phyloP scores from a whole-genome alignment of 2,888 invertebrate genomes.

The Limenitis camilla region DNA sequence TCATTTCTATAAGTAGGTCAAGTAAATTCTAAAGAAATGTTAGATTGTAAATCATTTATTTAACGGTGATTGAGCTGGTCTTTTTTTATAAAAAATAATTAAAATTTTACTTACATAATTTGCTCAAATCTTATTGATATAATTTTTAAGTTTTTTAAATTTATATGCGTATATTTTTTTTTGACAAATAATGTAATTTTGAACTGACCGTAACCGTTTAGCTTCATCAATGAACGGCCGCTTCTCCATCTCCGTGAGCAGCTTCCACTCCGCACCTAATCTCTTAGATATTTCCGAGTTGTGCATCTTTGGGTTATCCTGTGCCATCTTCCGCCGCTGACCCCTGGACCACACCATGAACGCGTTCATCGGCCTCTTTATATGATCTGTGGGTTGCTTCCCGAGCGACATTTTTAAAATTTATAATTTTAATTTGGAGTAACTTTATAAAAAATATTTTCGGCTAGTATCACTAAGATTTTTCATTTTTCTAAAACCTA shows the following conservation, averaged over 20 bases:
- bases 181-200: not conserved
- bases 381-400: conserved; percentile 79
- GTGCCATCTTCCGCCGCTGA: conserved; percentile 92
- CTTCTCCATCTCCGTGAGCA: conserved; percentile 89
- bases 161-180: no score
- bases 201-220: conserved; percentile 84
- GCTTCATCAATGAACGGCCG: conserved; percentile 94
- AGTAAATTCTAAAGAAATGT: no score
- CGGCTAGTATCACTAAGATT: not conserved
- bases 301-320: conserved; percentile 95
- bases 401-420: conserved; percentile 53
- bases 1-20: no score
- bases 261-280: conserved; percentile 91
- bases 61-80: no score
- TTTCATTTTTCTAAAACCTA: not conserved
- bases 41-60: no score
- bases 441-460: not conserved
- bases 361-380: conserved; percentile 96
- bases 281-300: conserved; percentile 93
- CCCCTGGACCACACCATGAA: conserved; percentile 96
- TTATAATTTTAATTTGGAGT: conserved; percentile 1
- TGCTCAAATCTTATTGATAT: no score
- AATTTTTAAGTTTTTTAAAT: no score
- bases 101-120: no score
- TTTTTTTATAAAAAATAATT: no score